Evolutionary conservation across 92 coral and sea anemone species (phyloP), one percentile per base, ranked within the genome.

Genomic region (Bergia puertoricense): DNA sequence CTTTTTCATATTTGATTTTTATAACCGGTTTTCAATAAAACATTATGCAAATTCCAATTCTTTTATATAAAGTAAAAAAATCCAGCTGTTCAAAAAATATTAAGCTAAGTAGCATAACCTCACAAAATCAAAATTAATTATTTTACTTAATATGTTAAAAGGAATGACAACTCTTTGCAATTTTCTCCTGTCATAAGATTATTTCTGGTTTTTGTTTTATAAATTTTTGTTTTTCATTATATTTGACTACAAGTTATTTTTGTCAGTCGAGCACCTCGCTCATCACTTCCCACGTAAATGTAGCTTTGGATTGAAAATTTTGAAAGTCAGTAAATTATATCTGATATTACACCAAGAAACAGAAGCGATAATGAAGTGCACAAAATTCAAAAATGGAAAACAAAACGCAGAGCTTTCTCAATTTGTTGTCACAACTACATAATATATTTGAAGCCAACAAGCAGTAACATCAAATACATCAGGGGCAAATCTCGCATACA

Each of bases 131-230:
- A 54, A 81, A 73, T 48, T 36, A 14, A 54, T 37, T 54, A 5
- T 4, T 72, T 72, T 72, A 39, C 77, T 37, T 74, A 16, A 22
- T 30, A 43, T 74, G 77, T 18, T 74, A 37, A 74, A 39, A 11
- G 77, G 77, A 74, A 16, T 74, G 11, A 39, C 77, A 74, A 10
- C 77, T 38, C 77, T 73, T 71, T 74, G 46, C 45, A 30, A 74
- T 74, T 38, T 74, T 43, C 77, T 39, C 40, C 77, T 2, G n/a
- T 23, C 14, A 72, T 14, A 39, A 74, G 3, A 74, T 13, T 37
- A 3, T 16, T 39, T 72, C 30, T 30, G 30, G 30, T 30, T 30
- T 30, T 30, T 30, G 30, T 30, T 5, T 22, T 9, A 67, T 22
- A n/a, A 67, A 71, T 71, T 72, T 72, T 2, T n/a, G 74, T 36